phyloP scores from a whole-genome alignment of 2,113 vertebrate genomes.

The Grus americana region DNA sequence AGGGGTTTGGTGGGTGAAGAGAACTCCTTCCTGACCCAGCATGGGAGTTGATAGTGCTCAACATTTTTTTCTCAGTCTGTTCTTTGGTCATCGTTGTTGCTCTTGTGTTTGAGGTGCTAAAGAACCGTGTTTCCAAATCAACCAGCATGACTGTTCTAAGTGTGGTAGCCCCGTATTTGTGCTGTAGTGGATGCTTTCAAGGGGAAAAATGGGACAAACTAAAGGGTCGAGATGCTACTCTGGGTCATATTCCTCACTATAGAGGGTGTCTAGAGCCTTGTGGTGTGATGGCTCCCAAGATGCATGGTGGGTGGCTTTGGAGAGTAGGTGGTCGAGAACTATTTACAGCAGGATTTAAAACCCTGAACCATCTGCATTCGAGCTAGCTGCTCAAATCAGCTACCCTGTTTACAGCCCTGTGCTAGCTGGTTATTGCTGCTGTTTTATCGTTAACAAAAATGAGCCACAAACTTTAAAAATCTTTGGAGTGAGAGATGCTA shows the following conservation, averaged over 20 bases:
- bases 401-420: background rate
- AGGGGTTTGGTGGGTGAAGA: background rate
- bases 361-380: background rate
- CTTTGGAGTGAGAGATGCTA: background rate
- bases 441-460: background rate
- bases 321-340: background rate
- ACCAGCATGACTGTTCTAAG: rapidly evolving
- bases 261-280: background rate
- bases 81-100: background rate
- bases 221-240: background rate
- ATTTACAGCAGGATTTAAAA: background rate
- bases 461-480: background rate
- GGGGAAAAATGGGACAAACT: background rate
- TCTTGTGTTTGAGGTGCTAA: background rate
- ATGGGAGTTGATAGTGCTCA: rapidly evolving
- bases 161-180: background rate
- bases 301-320: background rate
- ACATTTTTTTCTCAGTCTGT: background rate
- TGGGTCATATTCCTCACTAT: background rate
- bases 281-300: background rate
- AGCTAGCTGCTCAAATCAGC: background rate
- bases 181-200: background rate
- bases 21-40: background rate
- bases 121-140: background rate
- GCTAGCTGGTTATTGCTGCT: background rate